Percentiles rank a stretch among this genome's conserved stretches.
Evolutionary conservation across 2,797 vertebrate species (phyloP).

Genomic region (Brachymystax lenok): DNA sequence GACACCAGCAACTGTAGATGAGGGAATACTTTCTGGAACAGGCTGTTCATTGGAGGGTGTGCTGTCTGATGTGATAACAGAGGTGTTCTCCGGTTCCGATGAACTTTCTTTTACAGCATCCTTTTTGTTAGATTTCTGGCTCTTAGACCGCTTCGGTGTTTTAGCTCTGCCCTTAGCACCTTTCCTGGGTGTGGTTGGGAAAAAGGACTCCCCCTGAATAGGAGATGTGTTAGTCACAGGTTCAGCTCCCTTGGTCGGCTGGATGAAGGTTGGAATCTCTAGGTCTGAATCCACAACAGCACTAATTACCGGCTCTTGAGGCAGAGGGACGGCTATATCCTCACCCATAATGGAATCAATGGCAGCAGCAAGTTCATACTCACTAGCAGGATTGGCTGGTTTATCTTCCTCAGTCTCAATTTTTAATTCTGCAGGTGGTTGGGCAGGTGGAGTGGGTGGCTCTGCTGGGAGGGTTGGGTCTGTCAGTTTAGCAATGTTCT

Average conservation of each 20-base stretch:
- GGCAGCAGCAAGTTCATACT: slow-evolving; percentile 94
- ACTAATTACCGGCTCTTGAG: slow-evolving; percentile 72
- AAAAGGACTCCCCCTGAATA: slow-evolving; percentile 62
- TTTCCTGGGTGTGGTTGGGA: slow-evolving; percentile 75
- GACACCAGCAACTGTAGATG: slow-evolving; percentile 59
- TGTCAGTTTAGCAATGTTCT: slow-evolving; percentile 93
- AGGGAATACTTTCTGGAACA: slow-evolving; percentile 49
- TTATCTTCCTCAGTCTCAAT: slow-evolving; percentile 83
- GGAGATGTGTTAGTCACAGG: slow-evolving; percentile 62
- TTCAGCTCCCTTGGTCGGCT: slow-evolving; percentile 76
- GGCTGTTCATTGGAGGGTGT: slow-evolving; percentile 47
- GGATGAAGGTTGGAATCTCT: slow-evolving; percentile 60
- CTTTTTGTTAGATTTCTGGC: slow-evolving; percentile 80
- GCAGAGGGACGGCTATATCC: slow-evolving; percentile 70
- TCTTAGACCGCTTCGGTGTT: slow-evolving; percentile 76
- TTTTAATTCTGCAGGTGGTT: slow-evolving; percentile 59
- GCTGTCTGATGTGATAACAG: slow-evolving; percentile 49
- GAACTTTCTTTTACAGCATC: slow-evolving; percentile 68
- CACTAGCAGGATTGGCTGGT: slow-evolving; percentile 87
- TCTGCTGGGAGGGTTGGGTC: slow-evolving; percentile 82
- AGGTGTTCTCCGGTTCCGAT: slow-evolving; percentile 62
- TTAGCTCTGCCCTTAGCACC: slow-evolving; percentile 82
- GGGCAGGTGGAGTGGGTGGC: slow-evolving; percentile 53
- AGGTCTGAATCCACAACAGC: slow-evolving; percentile 73
- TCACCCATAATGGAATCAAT: slow-evolving; percentile 94